These are phyloP conservation scores for Somateria mollissima DNA, from an alignment of 2,797 vertebrate species.

Conservation along the genomic window DNA sequence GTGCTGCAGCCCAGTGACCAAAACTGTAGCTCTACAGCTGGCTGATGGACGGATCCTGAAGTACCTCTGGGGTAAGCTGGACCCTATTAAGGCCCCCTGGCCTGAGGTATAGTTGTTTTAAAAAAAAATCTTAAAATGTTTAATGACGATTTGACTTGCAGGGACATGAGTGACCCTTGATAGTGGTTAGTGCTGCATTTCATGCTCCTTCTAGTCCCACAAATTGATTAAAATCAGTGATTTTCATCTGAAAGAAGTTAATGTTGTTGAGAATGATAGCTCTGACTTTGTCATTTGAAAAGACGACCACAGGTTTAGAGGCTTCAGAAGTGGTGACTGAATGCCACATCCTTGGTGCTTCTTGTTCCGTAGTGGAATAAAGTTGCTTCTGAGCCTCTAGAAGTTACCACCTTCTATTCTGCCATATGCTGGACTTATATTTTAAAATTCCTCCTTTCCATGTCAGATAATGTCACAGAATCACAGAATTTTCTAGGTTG, in stretches of 20 bases:
- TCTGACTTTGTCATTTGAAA: neutral
- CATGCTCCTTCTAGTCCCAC: neutral
- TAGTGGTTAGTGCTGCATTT: neutral
- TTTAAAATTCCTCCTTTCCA: neutral
- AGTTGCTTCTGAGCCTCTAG: neutral
- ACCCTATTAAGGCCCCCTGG: neutral
- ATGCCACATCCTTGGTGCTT: neutral
- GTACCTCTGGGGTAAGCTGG: slow-evolving; percentile 85
- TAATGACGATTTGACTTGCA: neutral
- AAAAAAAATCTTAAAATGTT: neutral
- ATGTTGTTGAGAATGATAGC: neutral
- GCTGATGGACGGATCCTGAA: slow-evolving; percentile 85
- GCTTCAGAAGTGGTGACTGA: neutral
- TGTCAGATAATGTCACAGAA: neutral
- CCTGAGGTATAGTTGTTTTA: neutral
- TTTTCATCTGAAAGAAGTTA: neutral
- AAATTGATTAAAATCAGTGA: neutral
- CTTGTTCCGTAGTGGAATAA: neutral
- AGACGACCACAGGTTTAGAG: neutral
- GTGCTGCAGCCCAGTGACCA: slow-evolving; percentile 80
- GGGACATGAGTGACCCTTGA: neutral
- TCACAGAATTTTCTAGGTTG: no score
- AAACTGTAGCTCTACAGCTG: slow-evolving; percentile 87
- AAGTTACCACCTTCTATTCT: neutral
- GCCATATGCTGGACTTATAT: neutral